Conservation (phyloP, 2,888 invertebrate genomes). For the Helleia helle region DNA sequence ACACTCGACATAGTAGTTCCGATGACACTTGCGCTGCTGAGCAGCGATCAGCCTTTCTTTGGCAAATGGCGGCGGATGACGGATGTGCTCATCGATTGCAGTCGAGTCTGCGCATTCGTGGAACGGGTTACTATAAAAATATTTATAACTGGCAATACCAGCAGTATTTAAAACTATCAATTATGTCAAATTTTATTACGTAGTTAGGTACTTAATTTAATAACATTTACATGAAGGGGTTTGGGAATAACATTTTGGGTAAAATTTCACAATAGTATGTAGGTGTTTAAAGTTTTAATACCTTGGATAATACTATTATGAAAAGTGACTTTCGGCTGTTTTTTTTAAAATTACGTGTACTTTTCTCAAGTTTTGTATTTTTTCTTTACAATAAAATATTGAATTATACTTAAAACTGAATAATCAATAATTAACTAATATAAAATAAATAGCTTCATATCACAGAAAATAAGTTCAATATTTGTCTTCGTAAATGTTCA, state of each 20-base stretch:
- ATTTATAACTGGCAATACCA: conserved; percentile 19
- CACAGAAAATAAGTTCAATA: background rate
- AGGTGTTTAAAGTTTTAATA: no score
- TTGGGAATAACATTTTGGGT: no score
- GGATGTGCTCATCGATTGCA: conserved; percentile 72
- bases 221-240: no score
- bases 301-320: no score
- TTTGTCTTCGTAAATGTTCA: conserved; percentile 29
- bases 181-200: background rate
- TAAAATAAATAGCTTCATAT: no score
- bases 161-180: no score
- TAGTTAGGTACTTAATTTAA: no score
- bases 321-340: no score
- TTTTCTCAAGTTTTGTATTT: background rate
- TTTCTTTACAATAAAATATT: background rate
- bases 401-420: background rate
- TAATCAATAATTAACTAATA: background rate
- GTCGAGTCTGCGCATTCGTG: conserved; percentile 44
- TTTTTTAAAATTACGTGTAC: no score
- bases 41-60: conserved; percentile 58
- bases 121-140: conserved; percentile 27
- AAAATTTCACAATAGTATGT: no score
- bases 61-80: conserved; percentile 74
- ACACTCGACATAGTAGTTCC: conserved; percentile 65
- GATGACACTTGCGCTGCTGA: conserved; percentile 60